Percentiles rank a stretch among this genome's conserved stretches.
Evolutionary conservation across 2,113 vertebrate genomes (phyloP).

Genomic region (Lycaon pictus): DNA sequence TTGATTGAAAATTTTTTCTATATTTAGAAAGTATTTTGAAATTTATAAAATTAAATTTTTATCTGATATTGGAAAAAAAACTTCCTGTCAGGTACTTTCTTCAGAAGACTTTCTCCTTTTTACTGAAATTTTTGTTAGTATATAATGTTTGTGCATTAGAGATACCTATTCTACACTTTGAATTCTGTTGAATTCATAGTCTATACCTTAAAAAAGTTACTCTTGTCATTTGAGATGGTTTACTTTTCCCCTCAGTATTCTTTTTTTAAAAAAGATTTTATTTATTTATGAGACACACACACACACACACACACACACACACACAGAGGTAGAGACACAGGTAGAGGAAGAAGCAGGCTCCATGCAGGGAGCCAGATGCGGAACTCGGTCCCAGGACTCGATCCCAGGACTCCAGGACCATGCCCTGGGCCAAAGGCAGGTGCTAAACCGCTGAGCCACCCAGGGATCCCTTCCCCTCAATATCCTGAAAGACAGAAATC

Average conservation of each 20-base stretch:
- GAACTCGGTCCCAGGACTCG: too few relatives aligned
- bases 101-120: constrained; percentile 15
- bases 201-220: not conserved
- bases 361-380: too few relatives aligned
- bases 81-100: not conserved
- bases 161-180: not conserved
- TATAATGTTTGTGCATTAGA: not conserved
- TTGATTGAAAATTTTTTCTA: not conserved
- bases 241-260: not conserved
- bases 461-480: not conserved
- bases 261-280: too few relatives aligned
- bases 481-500: not conserved
- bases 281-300: too few relatives aligned
- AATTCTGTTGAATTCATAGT: not conserved
- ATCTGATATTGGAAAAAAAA: constrained; percentile 6
- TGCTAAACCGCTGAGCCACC: too few relatives aligned
- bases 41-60: not conserved
- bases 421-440: too few relatives aligned
- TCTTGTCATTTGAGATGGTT: not conserved
- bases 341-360: too few relatives aligned
- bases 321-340: too few relatives aligned
- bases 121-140: not conserved
- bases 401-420: too few relatives aligned
- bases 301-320: too few relatives aligned
- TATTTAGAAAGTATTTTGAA: not conserved